phyloP scores from a whole-genome alignment of 2,888 invertebrate genomes.

The Mycogona germanica region DNA sequence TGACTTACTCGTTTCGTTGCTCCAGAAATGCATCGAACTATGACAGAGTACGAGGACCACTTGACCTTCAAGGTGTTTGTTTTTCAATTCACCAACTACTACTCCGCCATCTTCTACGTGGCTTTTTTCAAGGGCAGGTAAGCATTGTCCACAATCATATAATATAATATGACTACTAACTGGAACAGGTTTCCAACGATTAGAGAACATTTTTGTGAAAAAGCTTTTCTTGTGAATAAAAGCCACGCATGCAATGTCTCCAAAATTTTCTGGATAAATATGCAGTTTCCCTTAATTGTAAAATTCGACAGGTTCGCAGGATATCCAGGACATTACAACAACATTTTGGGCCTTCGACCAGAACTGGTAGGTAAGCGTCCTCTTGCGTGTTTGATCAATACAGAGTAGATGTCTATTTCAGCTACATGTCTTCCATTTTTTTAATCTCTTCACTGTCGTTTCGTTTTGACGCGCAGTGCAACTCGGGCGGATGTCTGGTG shows the following conservation, averaged over 20 bases:
- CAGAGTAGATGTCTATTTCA: background rate
- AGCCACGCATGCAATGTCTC: too few species aligned
- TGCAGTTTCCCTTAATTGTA: slow-evolving; percentile 1
- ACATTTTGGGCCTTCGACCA: slow-evolving; percentile 40
- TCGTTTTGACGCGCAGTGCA: slow-evolving; percentile 35
- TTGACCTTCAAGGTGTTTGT: slow-evolving; percentile 47
- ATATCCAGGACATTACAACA: slow-evolving; percentile 42
- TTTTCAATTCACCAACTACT: slow-evolving; percentile 49
- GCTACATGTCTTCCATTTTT: slow-evolving; percentile 29
- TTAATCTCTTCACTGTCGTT: background rate
- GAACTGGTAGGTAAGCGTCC: slow-evolving; percentile 39
- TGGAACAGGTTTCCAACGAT: background rate
- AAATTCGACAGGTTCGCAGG: slow-evolving; percentile 34
- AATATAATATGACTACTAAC: background rate
- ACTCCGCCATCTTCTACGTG: slow-evolving; percentile 47
- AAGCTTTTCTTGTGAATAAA: background rate
- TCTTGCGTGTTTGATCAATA: too few species aligned
- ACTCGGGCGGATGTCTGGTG: slow-evolving; percentile 43
- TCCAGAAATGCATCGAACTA: slow-evolving; percentile 40
- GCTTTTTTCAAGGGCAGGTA: slow-evolving; percentile 46
- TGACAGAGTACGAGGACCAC: slow-evolving; percentile 46
- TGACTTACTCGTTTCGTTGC: slow-evolving; percentile 17
- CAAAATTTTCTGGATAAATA: background rate
- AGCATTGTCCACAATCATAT: slow-evolving; percentile 22
- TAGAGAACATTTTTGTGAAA: too few species aligned